phyloP scores from a whole-genome alignment of 2,113 vertebrate genomes.

The Callionymus lyra region DNA sequence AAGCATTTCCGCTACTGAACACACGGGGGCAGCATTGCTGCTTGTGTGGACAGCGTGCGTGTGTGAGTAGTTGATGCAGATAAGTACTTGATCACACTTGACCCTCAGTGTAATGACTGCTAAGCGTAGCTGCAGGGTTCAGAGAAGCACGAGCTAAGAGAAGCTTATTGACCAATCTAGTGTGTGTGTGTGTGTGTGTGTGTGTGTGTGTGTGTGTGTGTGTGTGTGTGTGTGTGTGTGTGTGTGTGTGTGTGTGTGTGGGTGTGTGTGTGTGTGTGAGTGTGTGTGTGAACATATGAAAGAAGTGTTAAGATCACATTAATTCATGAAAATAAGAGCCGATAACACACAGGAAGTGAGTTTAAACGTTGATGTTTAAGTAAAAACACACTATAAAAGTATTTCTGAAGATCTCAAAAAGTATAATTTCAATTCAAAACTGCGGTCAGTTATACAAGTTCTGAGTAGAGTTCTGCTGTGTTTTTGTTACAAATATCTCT shows the following conservation, averaged over 20 bases:
- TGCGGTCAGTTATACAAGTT: no score
- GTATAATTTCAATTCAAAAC: no score
- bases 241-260: slow-evolving; percentile 30
- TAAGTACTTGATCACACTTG: slow-evolving; percentile 58
- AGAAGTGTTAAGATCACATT: no score
- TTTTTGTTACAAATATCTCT: no score
- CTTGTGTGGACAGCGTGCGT: slow-evolving; percentile 18
- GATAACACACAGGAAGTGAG: no score
- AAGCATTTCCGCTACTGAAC: slow-evolving; percentile 3
- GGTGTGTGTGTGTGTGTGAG: slow-evolving; percentile 7
- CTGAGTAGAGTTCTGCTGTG: no score
- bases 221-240: slow-evolving; percentile 7
- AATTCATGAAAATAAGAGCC: background rate
- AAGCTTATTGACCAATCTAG: slow-evolving; percentile 1
- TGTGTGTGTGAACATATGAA: slow-evolving; percentile 37
- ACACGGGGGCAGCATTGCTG: slow-evolving; percentile 63
- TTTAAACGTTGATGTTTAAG: no score
- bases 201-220: slow-evolving; percentile 33
- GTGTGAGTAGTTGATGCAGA: slow-evolving; percentile 41
- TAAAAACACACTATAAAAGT: background rate
- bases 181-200: slow-evolving; percentile 7
- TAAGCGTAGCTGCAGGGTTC: slow-evolving; percentile 56
- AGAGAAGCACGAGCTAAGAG: slow-evolving; percentile 42
- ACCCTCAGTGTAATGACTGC: slow-evolving; percentile 56
- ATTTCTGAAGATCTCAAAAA: background rate